These are phyloP conservation scores for Bruchidius siliquastri DNA, from an alignment of 2,888 invertebrate species.

Conservation along the genomic window DNA sequence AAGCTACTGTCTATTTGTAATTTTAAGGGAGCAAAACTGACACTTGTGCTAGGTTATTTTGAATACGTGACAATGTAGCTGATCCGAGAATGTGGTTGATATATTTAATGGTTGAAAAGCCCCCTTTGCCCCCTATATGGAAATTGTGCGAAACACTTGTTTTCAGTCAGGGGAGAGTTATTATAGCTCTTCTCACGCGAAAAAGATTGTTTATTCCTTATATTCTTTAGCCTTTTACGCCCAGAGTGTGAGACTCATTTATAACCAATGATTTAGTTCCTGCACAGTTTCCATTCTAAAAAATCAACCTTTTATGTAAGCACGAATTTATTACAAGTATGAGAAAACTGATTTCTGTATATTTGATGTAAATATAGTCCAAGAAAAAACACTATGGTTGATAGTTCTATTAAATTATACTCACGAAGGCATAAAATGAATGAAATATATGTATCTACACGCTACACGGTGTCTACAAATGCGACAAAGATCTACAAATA, in stretches of 20 bases:
- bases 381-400: background rate
- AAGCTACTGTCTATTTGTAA: constrained; percentile 37
- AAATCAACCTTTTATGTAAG: background rate
- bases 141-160: background rate
- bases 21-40: constrained; percentile 41
- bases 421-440: too few species aligned
- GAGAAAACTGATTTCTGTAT: background rate
- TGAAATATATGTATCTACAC: too few species aligned
- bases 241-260: too few species aligned
- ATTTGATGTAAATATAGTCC: background rate
- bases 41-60: constrained; percentile 35
- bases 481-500: background rate
- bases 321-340: background rate
- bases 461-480: too few species aligned
- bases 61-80: constrained; percentile 9
- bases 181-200: too few species aligned
- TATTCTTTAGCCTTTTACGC: too few species aligned
- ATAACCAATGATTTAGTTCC: too few species aligned
- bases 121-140: background rate
- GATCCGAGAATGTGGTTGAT: background rate
- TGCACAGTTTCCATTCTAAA: background rate
- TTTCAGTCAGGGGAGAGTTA: too few species aligned
- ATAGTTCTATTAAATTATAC: background rate
- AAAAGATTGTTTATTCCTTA: too few species aligned
- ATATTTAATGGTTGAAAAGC: too few species aligned